Evolutionary conservation across 2,888 invertebrate species (phyloP).

Genomic region (Aromia moschata): DNA sequence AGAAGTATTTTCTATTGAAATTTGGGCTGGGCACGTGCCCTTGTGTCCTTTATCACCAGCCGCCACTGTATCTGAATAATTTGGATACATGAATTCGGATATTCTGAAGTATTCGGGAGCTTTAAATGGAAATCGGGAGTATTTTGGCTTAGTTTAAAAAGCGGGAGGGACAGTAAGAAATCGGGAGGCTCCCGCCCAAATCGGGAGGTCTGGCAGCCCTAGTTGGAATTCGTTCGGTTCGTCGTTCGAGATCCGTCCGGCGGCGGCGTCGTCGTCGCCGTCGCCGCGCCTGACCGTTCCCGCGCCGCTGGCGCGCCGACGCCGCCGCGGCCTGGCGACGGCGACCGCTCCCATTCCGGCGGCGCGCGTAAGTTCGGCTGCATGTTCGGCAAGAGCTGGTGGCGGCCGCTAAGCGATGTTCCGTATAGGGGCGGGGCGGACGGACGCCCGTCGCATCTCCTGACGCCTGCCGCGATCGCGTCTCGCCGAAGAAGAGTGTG

Average conservation of each 20-base stretch:
- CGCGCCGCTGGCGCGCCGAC: conserved; percentile 44
- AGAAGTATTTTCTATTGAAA: too few relatives aligned
- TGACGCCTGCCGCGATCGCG: conserved; percentile 54
- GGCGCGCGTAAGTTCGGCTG: conserved; percentile 64
- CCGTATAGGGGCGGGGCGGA: conserved; percentile 63
- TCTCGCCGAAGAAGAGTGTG: conserved; percentile 47
- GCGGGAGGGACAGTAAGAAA: too few relatives aligned
- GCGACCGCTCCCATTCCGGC: conserved; percentile 69
- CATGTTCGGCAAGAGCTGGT: conserved; percentile 60
- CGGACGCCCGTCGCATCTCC: conserved; percentile 59
- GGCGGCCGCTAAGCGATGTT: conserved; percentile 61
- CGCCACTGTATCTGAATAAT: too few relatives aligned
- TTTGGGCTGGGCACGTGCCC: too few relatives aligned
- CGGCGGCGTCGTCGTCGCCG: conserved; percentile 1
- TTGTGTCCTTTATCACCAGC: too few relatives aligned
- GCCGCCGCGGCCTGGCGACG: conserved; percentile 59
- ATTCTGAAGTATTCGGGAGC: too few relatives aligned
- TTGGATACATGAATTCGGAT: too few relatives aligned
- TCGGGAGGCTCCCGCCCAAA: too few relatives aligned
- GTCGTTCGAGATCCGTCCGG: neutral
- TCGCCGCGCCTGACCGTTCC: conserved; percentile 11
- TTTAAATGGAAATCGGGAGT: too few relatives aligned
- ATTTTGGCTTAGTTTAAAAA: too few relatives aligned
- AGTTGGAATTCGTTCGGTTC: too few relatives aligned
- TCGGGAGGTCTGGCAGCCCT: too few relatives aligned